Percentiles rank a stretch among this genome's conserved stretches.
Conservation (phyloP, 1,140 invertebrate species). For the Drosophila willistoni region DNA sequence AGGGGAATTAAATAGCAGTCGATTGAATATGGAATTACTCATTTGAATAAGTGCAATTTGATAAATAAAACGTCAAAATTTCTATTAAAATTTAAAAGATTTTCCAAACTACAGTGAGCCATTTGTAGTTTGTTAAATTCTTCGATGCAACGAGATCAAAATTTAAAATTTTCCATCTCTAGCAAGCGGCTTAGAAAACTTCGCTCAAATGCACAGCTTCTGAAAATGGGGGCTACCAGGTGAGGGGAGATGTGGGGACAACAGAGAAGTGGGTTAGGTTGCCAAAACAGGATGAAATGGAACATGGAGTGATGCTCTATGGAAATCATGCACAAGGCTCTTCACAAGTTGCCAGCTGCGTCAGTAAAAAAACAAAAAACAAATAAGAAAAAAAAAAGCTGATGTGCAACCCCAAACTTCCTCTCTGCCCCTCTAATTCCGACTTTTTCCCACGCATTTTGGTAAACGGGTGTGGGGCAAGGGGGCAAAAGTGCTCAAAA, state of each 20-base stretch:
- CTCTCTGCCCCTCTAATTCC: too few species aligned
- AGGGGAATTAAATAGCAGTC: too few species aligned
- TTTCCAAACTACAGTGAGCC: background rate
- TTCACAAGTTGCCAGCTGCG: constrained; percentile 46
- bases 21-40: too few species aligned
- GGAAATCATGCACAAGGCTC: constrained; percentile 46
- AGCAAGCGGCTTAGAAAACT: constrained; percentile 16
- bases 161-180: constrained; percentile 9
- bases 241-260: background rate
- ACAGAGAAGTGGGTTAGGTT: background rate
- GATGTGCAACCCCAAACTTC: constrained; percentile 12
- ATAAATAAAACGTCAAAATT: background rate
- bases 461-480: background rate
- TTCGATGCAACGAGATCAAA: background rate
- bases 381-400: background rate
- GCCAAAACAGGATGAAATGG: background rate
- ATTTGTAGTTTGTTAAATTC: constrained; percentile 3
- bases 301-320: constrained; percentile 27
- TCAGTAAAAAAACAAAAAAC: constrained; percentile 32
- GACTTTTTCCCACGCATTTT: too few species aligned
- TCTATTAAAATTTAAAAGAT: background rate
- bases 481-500: constrained; percentile 24
- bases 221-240: background rate
- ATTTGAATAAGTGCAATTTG: too few species aligned
- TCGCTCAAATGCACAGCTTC: constrained; percentile 16